Conservation (phyloP, 1,140 invertebrate genomes). For the Lepidostoma basale region DNA sequence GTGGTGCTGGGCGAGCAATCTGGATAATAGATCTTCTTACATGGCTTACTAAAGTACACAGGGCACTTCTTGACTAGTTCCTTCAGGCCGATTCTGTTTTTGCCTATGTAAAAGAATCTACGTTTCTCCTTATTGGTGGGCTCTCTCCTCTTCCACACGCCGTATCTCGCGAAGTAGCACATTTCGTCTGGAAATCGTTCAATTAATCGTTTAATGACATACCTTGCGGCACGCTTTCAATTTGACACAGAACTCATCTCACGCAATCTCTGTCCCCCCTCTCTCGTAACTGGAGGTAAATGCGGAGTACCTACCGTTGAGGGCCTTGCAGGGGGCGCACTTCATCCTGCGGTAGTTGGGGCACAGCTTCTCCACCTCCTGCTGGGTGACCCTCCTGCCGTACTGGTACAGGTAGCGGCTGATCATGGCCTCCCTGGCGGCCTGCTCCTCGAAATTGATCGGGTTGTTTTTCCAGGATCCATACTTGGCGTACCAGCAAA, state of each 20-base stretch:
- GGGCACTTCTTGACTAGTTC: conserved; percentile 14
- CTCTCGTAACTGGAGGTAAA: neutral
- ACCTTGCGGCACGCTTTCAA: too few relatives aligned
- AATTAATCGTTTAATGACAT: too few relatives aligned
- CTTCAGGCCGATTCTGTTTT: neutral
- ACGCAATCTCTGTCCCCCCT: too few relatives aligned
- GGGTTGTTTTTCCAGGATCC: neutral
- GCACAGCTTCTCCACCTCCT: neutral
- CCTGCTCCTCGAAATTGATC: neutral
- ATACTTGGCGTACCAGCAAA: conserved; percentile 12
- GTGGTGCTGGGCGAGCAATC: neutral
- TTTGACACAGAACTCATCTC: too few relatives aligned
- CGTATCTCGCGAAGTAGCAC: neutral
- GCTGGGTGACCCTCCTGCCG: neutral
- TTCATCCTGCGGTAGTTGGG: conserved; percentile 19
- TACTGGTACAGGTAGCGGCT: neutral
- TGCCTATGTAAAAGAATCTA: neutral
- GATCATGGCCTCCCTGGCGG: neutral
- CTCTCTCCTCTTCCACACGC: neutral
- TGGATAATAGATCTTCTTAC: neutral
- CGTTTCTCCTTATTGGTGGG: neutral
- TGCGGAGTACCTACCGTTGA: neutral
- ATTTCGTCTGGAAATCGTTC: neutral
- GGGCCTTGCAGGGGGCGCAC: neutral
- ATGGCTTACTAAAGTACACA: neutral